phyloP scores from a whole-genome alignment of 1,140 invertebrate genomes.

The Neodiprion pinetum region DNA sequence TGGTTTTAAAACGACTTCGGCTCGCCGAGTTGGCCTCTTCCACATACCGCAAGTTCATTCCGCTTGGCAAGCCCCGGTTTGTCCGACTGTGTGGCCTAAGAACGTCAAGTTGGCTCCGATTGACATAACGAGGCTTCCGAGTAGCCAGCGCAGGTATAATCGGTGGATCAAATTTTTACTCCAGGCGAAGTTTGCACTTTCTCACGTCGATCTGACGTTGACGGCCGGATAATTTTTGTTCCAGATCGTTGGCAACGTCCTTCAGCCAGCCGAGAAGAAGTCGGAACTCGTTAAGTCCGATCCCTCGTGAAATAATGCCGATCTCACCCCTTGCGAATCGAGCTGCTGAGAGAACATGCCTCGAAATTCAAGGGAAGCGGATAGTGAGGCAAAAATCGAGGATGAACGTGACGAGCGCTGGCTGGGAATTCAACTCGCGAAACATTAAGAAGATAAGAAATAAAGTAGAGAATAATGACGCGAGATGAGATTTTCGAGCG shows the following conservation, averaged over 20 bases:
- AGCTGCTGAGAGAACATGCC: constrained; percentile 16
- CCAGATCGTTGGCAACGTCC: constrained; percentile 36
- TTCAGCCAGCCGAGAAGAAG: constrained; percentile 29
- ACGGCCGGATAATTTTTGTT: constrained; percentile 11
- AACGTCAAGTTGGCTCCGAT: constrained; percentile 56
- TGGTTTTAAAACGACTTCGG: constrained; percentile 33
- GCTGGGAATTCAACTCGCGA: constrained; percentile 19
- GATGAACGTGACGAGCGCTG: constrained; percentile 9
- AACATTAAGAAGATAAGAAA: neutral
- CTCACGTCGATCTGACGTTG: too few relatives aligned
- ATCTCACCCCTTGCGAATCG: constrained; percentile 24
- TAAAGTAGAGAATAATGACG: neutral
- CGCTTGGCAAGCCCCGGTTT: constrained; percentile 48
- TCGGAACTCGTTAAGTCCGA: constrained; percentile 49
- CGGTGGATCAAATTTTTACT: neutral
- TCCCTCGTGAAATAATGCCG: constrained; percentile 30
- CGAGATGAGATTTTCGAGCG: neutral
- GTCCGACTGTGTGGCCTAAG: constrained; percentile 47
- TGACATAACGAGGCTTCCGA: constrained; percentile 48
- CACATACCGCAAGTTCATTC: constrained; percentile 40
- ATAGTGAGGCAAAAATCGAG: constrained; percentile 30
- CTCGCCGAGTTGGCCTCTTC: constrained; percentile 34
- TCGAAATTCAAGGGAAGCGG: constrained; percentile 34
- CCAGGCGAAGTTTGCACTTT: too few relatives aligned
- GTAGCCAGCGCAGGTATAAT: constrained; percentile 48